A percentile compares a stretch with the other conserved stretches of the same genome.
phyloP scores from a whole-genome alignment of 2,113 vertebrate genomes.

The Colinus virginianus region DNA sequence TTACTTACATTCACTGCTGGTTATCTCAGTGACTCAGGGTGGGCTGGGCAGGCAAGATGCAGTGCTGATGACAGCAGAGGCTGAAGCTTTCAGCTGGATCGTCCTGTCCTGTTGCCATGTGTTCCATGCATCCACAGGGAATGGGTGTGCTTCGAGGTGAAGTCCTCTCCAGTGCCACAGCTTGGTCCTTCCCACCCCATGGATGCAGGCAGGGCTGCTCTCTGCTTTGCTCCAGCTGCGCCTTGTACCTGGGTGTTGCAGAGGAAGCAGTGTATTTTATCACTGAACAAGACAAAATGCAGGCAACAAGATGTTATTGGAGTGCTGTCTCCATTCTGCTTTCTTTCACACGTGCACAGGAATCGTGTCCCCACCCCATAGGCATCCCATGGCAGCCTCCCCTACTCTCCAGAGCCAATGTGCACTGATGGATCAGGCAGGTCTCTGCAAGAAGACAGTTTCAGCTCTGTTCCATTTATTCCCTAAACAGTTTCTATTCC shows the following conservation, averaged over 20 bases:
- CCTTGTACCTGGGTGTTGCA: accelerated
- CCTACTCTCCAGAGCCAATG: background rate
- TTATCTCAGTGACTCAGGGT: background rate
- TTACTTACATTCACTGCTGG: background rate
- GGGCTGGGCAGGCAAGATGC: background rate
- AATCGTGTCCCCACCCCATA: background rate
- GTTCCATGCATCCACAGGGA: background rate
- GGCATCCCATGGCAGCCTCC: background rate
- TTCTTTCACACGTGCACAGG: background rate
- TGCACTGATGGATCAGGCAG: background rate
- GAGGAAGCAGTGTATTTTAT: background rate
- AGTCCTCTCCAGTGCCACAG: background rate
- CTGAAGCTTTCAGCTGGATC: background rate
- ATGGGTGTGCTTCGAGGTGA: background rate
- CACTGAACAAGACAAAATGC: background rate
- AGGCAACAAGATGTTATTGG: background rate
- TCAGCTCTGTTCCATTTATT: background rate
- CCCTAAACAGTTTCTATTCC: background rate
- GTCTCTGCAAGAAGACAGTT: background rate
- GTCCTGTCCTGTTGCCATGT: background rate
- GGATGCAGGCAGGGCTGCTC: background rate
- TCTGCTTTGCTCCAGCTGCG: accelerated
- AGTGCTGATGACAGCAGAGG: background rate
- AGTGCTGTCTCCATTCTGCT: background rate
- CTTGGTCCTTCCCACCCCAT: background rate